These are phyloP conservation scores for Scopus umbretta DNA, from an alignment of 2,113 vertebrate species.

Conservation along the genomic window DNA sequence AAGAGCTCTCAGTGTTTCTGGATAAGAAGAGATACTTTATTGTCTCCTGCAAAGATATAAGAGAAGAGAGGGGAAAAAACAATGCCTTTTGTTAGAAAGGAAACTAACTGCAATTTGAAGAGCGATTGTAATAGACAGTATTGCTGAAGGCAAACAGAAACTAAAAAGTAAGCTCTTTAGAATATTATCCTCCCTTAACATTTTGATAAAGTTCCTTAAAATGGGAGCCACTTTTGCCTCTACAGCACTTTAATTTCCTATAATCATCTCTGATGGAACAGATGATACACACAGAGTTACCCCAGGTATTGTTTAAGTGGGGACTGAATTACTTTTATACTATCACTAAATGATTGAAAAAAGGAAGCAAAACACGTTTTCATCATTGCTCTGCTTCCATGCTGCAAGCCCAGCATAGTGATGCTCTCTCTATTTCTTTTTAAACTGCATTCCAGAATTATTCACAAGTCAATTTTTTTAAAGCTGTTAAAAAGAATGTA, in stretches of 20 bases:
- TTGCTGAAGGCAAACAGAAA: slow-evolving; percentile 59
- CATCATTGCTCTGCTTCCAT: slow-evolving; percentile 30
- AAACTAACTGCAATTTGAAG: slow-evolving; percentile 54
- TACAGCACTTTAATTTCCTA: slow-evolving; percentile 66
- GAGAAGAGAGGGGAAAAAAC: slow-evolving; percentile 5
- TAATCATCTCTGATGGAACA: slow-evolving; percentile 63
- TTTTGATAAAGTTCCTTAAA: slow-evolving; percentile 66
- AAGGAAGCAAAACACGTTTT: slow-evolving; percentile 38
- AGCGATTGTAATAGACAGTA: not conserved
- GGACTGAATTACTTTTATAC: slow-evolving; percentile 69
- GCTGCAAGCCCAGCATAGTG: slow-evolving; percentile 41
- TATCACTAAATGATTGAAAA: slow-evolving; percentile 52
- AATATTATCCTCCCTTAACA: slow-evolving; percentile 58
- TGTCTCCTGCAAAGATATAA: slow-evolving; percentile 53
- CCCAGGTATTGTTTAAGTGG: slow-evolving; percentile 67
- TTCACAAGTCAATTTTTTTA: slow-evolving; percentile 35
- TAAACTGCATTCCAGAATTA: slow-evolving; percentile 53
- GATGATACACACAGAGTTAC: slow-evolving; percentile 61
- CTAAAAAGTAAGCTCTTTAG: slow-evolving; percentile 49
- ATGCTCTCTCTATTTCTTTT: slow-evolving; percentile 55
- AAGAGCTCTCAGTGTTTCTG: slow-evolving; percentile 63
- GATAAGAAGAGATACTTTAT: slow-evolving; percentile 66
- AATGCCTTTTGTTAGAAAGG: slow-evolving; percentile 37
- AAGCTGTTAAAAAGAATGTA: slow-evolving; percentile 33
- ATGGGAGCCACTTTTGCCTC: slow-evolving; percentile 41